Evolutionary conservation across 1,140 invertebrate species (phyloP).

Genomic region (Zaprionus davidi): DNA sequence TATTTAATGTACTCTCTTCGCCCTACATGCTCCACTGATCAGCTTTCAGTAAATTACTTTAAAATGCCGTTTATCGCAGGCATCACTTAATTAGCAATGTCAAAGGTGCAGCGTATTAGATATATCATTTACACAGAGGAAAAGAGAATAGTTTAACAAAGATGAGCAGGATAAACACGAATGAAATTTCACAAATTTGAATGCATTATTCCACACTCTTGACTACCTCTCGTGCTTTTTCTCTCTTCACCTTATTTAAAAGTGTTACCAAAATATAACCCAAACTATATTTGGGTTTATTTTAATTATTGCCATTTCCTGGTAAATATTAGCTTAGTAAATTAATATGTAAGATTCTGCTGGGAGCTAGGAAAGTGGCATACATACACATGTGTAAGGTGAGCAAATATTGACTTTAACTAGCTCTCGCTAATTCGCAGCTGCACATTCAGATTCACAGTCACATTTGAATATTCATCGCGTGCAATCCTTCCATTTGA

Average conservation of each 20-base stretch:
- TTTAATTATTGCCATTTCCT: constrained; percentile 10
- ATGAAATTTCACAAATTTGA: neutral
- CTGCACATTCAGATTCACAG: constrained; percentile 12
- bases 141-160: neutral
- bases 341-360: neutral
- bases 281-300: neutral
- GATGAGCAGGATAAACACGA: neutral
- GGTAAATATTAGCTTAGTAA: constrained; percentile 2
- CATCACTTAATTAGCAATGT: constrained; percentile 33
- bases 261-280: neutral
- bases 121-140: constrained; percentile 2
- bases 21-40: neutral
- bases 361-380: neutral
- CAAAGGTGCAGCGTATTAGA: neutral
- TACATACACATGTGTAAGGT: neutral
- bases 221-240: neutral
- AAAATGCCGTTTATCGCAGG: constrained; percentile 37
- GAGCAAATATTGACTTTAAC: constrained; percentile 21
- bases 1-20: constrained; percentile 20
- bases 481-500: constrained; percentile 36
- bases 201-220: neutral
- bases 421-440: constrained; percentile 34
- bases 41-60: constrained; percentile 21
- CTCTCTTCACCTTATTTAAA: neutral
- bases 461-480: constrained; percentile 14